Conservation (phyloP, 2,797 vertebrate species). For the Peromyscus aztecus region DNA sequence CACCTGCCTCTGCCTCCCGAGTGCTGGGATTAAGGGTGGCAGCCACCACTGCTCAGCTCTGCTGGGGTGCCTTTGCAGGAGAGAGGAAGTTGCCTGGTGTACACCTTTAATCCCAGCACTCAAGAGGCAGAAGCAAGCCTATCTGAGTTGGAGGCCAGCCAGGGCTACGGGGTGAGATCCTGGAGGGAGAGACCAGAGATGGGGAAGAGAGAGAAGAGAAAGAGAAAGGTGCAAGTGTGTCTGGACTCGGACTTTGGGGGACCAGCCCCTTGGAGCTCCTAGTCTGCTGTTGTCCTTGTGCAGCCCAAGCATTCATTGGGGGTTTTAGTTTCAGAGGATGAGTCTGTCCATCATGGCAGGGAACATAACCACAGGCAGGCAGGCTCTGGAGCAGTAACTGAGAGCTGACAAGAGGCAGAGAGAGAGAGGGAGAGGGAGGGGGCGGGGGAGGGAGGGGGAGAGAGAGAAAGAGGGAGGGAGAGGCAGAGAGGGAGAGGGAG, state of each 20-base stretch:
- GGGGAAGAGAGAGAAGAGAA: not conserved
- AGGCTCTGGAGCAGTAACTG: not conserved
- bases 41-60: not conserved
- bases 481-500: too few species aligned
- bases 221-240: not conserved
- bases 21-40: not conserved
- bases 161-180: not conserved
- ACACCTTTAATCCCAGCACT: not conserved
- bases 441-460: too few species aligned
- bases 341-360: not conserved
- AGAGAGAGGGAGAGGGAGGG: too few species aligned
- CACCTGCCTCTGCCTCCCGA: not conserved
- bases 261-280: not conserved
- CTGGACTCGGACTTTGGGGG: not conserved
- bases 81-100: not conserved
- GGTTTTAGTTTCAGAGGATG: too few species aligned
- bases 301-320: not conserved
- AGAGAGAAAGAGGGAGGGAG: too few species aligned
- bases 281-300: too few species aligned
- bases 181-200: not conserved
- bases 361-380: not conserved
- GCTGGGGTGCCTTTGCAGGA: not conserved
- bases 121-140: not conserved
- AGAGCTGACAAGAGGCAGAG: not conserved
- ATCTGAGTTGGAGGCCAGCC: not conserved